Evolutionary conservation across 2,888 invertebrate genomes (phyloP), one percentile per base, ranked within the genome.

Genomic region (Torymus texanus): DNA sequence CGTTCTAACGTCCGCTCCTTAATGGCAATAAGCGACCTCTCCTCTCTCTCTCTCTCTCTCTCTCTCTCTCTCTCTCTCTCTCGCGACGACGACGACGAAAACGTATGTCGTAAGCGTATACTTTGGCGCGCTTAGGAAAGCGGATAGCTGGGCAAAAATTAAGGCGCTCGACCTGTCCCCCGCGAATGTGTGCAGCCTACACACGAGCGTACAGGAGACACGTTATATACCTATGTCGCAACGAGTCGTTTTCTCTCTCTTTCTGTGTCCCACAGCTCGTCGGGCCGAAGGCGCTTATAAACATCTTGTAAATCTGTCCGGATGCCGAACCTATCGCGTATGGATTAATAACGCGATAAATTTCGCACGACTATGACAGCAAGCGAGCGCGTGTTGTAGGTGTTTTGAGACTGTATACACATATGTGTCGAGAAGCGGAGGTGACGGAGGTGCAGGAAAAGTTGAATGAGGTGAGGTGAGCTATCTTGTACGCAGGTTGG

Each of bases 281-380:
- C 41, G 41, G 41, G 41, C 12, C 62, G 29, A 18, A 70, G 41
- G 55, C 59, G 65, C 77, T 72, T 78, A 72, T 66, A 78, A 71
- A 78, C 70, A 79, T 80, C 77, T 59, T 82, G 83, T 84, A 84
- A 84, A 84, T 85, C 74, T 82, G 61, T 79, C 78, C 79, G 67
- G 67, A 66, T 62, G 73, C 71, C 77, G 68, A 75, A 75, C 61
- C 72, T 75, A 73, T 76, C 62, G 70, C 14, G 51, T 65, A 78
- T 55, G 84, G 83, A 86, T 87, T 85, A 86, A 85, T 86, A 86
- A 86, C 84, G 83, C 83, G 84, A 87, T 86, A 85, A 87, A 86
- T 86, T 86, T 83, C 82, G 83, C 84, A 83, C 75, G 66, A 18
- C 75, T 66, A 13, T 66, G 79, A 75, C 79, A 79, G 75, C 70